Percentiles rank a stretch among this genome's conserved stretches.
phyloP scores from a whole-genome alignment of 2,797 vertebrate genomes.

The Apogon hyalosoma region DNA sequence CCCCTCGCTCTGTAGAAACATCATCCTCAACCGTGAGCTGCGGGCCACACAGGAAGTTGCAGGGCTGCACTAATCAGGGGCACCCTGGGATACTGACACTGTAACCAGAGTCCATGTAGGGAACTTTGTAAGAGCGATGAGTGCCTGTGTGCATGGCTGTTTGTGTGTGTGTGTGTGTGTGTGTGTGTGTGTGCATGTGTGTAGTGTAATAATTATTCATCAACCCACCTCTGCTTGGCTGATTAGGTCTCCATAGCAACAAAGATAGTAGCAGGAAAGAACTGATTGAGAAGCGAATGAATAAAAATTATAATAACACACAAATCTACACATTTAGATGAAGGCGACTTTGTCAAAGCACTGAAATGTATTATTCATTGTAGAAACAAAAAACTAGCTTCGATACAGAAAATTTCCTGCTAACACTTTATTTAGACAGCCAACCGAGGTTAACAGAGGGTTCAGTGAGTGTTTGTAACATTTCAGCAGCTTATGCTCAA shows the following conservation, averaged over 20 bases:
- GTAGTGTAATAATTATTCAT: conserved; percentile 65
- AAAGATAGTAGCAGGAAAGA: conserved; percentile 32
- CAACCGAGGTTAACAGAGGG: too few species aligned
- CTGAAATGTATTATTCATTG: conserved; percentile 7
- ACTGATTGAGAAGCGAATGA: conserved; percentile 43
- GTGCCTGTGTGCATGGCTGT: conserved; percentile 8
- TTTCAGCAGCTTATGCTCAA: too few species aligned
- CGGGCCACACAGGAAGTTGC: conserved; percentile 84
- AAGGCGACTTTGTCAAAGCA: conserved; percentile 13
- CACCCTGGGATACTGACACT: conserved; percentile 72
- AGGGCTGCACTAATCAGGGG: conserved; percentile 81
- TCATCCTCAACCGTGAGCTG: conserved; percentile 68
- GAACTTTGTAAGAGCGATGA: conserved; percentile 46
- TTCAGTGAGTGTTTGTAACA: too few species aligned
- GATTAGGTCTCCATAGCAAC: conserved; percentile 78
- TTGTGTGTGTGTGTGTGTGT: conserved; percentile 11
- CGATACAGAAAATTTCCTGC: conserved; percentile 1
- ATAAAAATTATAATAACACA: conserved; percentile 47
- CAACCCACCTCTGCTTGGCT: conserved; percentile 66
- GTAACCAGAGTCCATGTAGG: conserved; percentile 71
- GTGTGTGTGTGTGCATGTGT: conserved; percentile 18
- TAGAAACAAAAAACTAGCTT: conserved; percentile 1
- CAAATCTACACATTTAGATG: conserved; percentile 27
- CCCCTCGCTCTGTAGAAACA: conserved; percentile 52
- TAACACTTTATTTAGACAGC: too few species aligned